These are phyloP conservation scores for Neotoma lepida DNA, from an alignment of 2,113 vertebrate species.

Conservation along the genomic window DNA sequence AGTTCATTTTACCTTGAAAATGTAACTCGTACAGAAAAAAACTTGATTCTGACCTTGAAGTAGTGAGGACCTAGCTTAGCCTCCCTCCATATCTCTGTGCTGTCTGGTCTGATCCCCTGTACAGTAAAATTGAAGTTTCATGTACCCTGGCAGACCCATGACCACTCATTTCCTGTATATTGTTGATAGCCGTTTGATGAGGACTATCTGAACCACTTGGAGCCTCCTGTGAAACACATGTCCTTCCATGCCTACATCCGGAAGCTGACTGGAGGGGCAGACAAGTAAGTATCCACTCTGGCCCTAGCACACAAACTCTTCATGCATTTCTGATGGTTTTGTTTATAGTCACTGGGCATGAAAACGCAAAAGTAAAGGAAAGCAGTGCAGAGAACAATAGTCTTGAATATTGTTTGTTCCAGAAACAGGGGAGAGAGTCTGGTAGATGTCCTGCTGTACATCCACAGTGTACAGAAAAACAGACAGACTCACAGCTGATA, in stretches of 20 bases:
- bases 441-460: not conserved
- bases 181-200: slow-evolving; percentile 95
- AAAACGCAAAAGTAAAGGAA: not conserved
- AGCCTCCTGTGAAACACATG: slow-evolving; percentile 99
- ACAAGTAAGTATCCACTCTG: slow-evolving; percentile 90
- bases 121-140: not conserved
- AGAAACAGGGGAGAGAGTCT: not conserved
- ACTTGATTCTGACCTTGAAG: not conserved
- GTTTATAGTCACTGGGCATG: not conserved
- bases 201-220: slow-evolving; percentile 98
- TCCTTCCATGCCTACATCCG: slow-evolving; percentile 99
- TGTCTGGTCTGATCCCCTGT: slow-evolving; percentile 55
- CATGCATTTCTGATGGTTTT: not conserved
- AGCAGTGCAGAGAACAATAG: too few species aligned
- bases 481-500: not conserved
- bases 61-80: not conserved
- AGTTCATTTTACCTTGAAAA: not conserved
- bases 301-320: fast-evolving
- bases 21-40: not conserved
- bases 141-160: slow-evolving; percentile 60
- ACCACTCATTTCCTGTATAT: slow-evolving; percentile 62
- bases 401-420: not conserved
- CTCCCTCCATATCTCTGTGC: fast-evolving
- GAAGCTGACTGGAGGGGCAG: slow-evolving; percentile 97
- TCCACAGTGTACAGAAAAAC: fast-evolving